phyloP scores from a whole-genome alignment of 1,140 invertebrate species.

The Aphelenchoides fujianensis region DNA sequence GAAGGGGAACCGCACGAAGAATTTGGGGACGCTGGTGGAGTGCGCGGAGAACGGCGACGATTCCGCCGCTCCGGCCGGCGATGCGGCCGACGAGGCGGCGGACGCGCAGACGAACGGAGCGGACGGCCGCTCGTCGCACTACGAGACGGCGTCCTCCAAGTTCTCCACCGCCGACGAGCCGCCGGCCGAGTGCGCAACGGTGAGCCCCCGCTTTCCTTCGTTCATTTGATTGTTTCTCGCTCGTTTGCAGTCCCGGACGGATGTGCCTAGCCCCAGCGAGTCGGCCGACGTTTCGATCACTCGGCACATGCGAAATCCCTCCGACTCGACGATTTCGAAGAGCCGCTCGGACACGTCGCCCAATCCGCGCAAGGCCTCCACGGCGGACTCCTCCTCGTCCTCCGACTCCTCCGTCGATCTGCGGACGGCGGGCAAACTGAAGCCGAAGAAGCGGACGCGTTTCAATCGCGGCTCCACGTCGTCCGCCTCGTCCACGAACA shows the following conservation, averaged over 20 bases:
- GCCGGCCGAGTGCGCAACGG: background rate
- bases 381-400: background rate
- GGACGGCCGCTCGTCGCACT: conserved; percentile 4
- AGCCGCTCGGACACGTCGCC: conserved; percentile 2
- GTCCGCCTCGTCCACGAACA: background rate
- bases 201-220: background rate
- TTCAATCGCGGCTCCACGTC: background rate
- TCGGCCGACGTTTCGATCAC: background rate
- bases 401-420: background rate
- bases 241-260: background rate
- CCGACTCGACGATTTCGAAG: conserved; percentile 1
- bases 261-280: background rate
- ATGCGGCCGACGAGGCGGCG: background rate
- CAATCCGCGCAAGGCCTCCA: background rate
- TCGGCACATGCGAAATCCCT: background rate
- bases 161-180: conserved; percentile 5
- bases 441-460: background rate
- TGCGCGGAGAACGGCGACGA: background rate
- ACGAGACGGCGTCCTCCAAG: conserved; percentile 16
- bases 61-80: background rate
- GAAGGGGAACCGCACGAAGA: conserved; percentile 5
- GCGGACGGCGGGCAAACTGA: background rate
- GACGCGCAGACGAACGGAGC: background rate
- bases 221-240: background rate
- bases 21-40: background rate